phyloP scores from a whole-genome alignment of 2,888 invertebrate genomes.

The Stenolophus ochropezus region DNA sequence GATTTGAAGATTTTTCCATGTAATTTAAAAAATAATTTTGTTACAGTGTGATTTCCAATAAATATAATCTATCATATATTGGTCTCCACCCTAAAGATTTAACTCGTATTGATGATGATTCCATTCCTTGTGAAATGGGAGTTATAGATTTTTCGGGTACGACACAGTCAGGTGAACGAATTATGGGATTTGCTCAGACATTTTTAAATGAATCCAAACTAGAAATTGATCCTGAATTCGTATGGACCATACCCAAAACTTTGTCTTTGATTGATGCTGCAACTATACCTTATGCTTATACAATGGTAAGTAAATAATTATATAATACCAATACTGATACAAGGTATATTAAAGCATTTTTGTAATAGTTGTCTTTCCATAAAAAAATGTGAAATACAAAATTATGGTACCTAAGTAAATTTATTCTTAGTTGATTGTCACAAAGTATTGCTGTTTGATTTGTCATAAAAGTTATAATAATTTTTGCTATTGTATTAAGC shows the following conservation, averaged over 20 bases:
- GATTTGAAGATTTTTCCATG: not conserved
- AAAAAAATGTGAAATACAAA: too few species aligned
- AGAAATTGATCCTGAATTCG: slow-evolving; percentile 71
- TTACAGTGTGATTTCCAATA: not conserved
- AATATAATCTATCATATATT: not conserved
- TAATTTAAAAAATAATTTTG: not conserved
- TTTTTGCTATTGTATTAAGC: too few species aligned
- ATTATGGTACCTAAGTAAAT: too few species aligned
- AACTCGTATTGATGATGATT: slow-evolving; percentile 60
- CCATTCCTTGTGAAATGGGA: slow-evolving; percentile 68
- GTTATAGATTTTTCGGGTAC: slow-evolving; percentile 70
- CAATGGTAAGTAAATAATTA: slow-evolving; percentile 75
- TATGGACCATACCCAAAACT: slow-evolving; percentile 82
- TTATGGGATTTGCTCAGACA: slow-evolving; percentile 80
- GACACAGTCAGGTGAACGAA: slow-evolving; percentile 74
- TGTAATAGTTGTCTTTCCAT: too few species aligned
- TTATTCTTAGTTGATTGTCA: too few species aligned
- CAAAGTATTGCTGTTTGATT: too few species aligned
- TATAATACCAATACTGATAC: too few species aligned
- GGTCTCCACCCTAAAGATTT: slow-evolving; percentile 10
- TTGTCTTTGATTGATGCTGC: slow-evolving; percentile 86
- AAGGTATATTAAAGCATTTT: too few species aligned
- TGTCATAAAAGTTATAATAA: too few species aligned
- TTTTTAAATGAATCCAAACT: slow-evolving; percentile 68
- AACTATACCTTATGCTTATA: slow-evolving; percentile 87